Evolutionary conservation across 1,140 invertebrate genomes (phyloP), one percentile per base, ranked within the genome.

Genomic region (Papilio helenus): DNA sequence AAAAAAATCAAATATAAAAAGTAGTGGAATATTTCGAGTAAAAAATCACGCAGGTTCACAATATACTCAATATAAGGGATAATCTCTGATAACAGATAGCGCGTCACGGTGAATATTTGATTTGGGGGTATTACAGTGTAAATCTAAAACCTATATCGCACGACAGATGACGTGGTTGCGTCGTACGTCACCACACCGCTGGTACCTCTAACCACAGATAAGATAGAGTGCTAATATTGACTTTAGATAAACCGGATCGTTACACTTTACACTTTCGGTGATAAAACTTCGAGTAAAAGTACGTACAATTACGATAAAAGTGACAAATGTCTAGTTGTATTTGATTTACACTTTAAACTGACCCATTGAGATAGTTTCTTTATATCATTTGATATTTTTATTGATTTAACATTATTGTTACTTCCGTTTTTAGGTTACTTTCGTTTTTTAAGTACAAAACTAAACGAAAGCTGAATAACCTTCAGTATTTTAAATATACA

Each of bases 221-320:
- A 93, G 90, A 90, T 92, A 88, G 71, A 76, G 79, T 65, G 81
- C 89, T 86, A 92, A 93, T 91, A 91, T 92, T 92, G 85, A 90
- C 72, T 81, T 84, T 23, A 85, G 91, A 93, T 92, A 92, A 92
- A 81, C 76, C 85, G 89, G 90, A 93, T 93, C 91, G 90, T 93
- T 93, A 93, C 86, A 93, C 91, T 93, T 93, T 93, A 89, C 91
- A 87, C 89, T 90, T 89, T 89, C 82, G 81, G 85, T 85, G 89
- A 90, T 90, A 91, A 86, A 91, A 86, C 83, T 87, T 88, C 51
- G 86, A 79, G 82, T 86, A 88, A 89, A 86, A 88, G 85, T 83
- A 82, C 84, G 82, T 86, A 87, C 83, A 83, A 84, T 82, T 84
- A 81, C 82, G 80, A 85, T 85, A 88, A 82, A 79, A 76, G 46